Base-by-base conservation (phyloP, 2,888 invertebrate species). In the Beris chalybata region DNA sequence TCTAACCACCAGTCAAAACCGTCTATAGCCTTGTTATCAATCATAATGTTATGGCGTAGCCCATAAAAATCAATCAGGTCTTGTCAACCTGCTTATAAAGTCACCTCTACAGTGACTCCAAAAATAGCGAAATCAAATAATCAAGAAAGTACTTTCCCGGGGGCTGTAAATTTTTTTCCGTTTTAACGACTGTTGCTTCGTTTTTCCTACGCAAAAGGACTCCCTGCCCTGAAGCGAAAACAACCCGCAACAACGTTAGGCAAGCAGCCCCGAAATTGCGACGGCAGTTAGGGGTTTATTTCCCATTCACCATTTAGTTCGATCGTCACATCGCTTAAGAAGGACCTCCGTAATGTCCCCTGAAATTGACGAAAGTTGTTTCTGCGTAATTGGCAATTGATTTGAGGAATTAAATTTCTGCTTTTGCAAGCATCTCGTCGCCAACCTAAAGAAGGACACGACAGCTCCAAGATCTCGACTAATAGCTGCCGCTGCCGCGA, bases 391-490 rank as follows among this genome's bases (percentile, higher is more conserved):
- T 52, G 61, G 50, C 32, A 50, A 61, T 50, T 50, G 50, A 61
- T 61, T 61, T 50, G 38, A 45, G 22, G 61, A 61, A 61, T 61
- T 50, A 50, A 61, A 61, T 61, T 61, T 61, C 52, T 61, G 61
- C 52, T 50, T n/a, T 52, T 43, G 61, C 29, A 61, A 61, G 52
- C 50, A 59, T 50, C 48, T 59, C 48, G 30, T 15, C 52, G 29
- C 6, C 52, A 30, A 29, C 52, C 22, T 44, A 4, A 56, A 22
- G 2, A 53, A 53, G 12, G 15, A 11, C 15, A 31, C 55, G 22
- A 32, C 30, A 45, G 45, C 29, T 38, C 47, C 31, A n/a, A 13
- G 4, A n/a, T 52, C 50, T 38, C 38, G 38, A 50, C 50, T 61
- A 61, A 50, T 50, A 61, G 58, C 22, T 61, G 38, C 4, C 7